Evolutionary conservation across 2,888 invertebrate species (phyloP).

Genomic region (Fissipunctia ypsillon): DNA sequence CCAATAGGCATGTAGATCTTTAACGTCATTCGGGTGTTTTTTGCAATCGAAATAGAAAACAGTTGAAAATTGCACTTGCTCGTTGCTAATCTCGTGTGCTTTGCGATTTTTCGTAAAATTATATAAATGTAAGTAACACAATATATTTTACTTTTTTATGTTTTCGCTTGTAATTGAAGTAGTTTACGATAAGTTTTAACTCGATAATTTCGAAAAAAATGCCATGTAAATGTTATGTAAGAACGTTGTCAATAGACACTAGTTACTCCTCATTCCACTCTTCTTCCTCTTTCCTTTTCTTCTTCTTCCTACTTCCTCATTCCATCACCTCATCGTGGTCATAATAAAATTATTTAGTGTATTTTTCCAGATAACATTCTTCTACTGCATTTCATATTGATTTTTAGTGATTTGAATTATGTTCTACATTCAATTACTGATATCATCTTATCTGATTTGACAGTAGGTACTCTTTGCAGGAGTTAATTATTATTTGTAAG

Average conservation of each 20-base stretch:
- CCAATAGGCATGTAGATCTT: slow-evolving; percentile 39
- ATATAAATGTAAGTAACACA: slow-evolving; percentile 67
- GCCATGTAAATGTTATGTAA: slow-evolving; percentile 69
- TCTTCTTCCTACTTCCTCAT: no score
- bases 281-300: no score
- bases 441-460: slow-evolving; percentile 44
- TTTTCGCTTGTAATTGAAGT: neutral
- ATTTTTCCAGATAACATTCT: neutral
- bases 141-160: neutral
- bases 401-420: neutral
- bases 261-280: slow-evolving; percentile 24
- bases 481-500: neutral
- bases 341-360: neutral
- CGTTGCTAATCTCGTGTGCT: slow-evolving; percentile 64
- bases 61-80: slow-evolving; percentile 66
- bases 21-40: neutral
- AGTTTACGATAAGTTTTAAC: neutral
- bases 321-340: neutral
- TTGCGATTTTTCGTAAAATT: slow-evolving; percentile 47
- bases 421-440: slow-evolving; percentile 21
- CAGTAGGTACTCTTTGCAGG: neutral
- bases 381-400: neutral
- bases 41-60: slow-evolving; percentile 55
- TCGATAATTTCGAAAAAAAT: slow-evolving; percentile 12
- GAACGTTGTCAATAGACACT: slow-evolving; percentile 60